A percentile compares a stretch with the other conserved stretches of the same genome.
Evolutionary conservation across 2,113 vertebrate species (phyloP).

Genomic region (Apaloderma vittatum): DNA sequence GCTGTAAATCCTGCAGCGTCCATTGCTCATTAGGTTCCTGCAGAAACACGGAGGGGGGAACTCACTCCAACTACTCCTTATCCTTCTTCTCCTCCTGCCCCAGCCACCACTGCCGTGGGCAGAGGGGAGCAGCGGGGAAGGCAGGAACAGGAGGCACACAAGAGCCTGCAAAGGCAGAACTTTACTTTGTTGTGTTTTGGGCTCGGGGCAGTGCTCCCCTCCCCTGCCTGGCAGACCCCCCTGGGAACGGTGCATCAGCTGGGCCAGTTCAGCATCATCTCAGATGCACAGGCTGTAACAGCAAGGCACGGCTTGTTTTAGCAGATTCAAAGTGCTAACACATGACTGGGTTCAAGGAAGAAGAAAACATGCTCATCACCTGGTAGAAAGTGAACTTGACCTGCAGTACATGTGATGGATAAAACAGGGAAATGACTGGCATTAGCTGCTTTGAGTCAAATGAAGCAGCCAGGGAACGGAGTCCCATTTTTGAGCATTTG

Average conservation of each 20-base stretch:
- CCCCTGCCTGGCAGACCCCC: background rate
- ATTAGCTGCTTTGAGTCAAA: background rate
- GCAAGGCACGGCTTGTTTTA: slow-evolving; percentile 7
- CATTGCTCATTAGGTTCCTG: background rate
- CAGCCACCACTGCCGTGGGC: fast-evolving
- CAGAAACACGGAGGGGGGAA: background rate
- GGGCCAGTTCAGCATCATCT: background rate
- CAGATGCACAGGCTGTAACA: background rate
- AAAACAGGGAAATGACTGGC: background rate
- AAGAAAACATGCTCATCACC: background rate
- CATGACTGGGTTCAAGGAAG: background rate
- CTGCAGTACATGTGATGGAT: background rate
- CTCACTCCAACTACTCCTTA: background rate
- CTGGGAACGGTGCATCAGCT: background rate
- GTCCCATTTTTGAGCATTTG: background rate
- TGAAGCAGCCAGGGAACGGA: background rate
- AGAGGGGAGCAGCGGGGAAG: background rate
- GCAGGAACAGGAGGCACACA: background rate
- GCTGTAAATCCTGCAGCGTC: background rate
- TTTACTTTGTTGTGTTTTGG: slow-evolving; percentile 8
- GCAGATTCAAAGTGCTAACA: background rate
- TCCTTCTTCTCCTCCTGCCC: background rate
- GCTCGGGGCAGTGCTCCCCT: background rate
- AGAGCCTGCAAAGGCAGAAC: background rate
- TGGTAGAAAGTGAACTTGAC: background rate